Evolutionary conservation across 1,140 invertebrate species (phyloP), one percentile per base, ranked within the genome.

Genomic region (Drosophila grimshawi): DNA sequence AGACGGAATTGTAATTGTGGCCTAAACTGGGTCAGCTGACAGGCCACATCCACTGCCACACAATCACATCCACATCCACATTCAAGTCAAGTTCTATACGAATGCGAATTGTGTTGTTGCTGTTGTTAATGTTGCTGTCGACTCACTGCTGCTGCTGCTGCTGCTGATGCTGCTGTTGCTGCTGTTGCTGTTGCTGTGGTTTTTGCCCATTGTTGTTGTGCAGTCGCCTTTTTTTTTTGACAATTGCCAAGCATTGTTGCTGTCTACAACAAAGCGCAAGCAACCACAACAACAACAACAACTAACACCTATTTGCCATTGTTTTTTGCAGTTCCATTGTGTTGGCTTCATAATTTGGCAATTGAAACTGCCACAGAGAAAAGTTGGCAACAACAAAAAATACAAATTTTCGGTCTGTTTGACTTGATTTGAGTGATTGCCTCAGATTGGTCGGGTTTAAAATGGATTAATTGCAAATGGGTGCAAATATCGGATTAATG

Each of bases 1-100:
- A 73, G 79, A 71, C 83, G 66, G 55, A 71, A 63, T 72, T 88
- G 86, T 86, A 86, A 86, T 86, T 86, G 83, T 77, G 83, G 85
- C 80, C 70, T 85, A 80, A 88, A 88, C 85, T 88, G 85, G 85
- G 85, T 88, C 85, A 89, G 71, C 75, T 65, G 65, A 65, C 76
- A 64, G 46, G 41, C 49, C 65, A 68, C 35, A 46, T 49, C 7
- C 32, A 19, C 19, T 19, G 19, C 19, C 19, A 19, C 45, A 60
- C 46, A 60, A 39, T 45, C 72, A 46, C 52, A 66, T 49, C 49
- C 62, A 76, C 60, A 81, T 69, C 52, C 70, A 62, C 74, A 77
- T 63, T 74, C 63, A 69, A 76, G 29, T 46, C 71, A 53, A 61
- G 70, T 66, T 66, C 64, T 69, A 78, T 65, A 35, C 59, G 71